phyloP scores from a whole-genome alignment of 2,888 invertebrate genomes.

The Tinea pellionella region DNA sequence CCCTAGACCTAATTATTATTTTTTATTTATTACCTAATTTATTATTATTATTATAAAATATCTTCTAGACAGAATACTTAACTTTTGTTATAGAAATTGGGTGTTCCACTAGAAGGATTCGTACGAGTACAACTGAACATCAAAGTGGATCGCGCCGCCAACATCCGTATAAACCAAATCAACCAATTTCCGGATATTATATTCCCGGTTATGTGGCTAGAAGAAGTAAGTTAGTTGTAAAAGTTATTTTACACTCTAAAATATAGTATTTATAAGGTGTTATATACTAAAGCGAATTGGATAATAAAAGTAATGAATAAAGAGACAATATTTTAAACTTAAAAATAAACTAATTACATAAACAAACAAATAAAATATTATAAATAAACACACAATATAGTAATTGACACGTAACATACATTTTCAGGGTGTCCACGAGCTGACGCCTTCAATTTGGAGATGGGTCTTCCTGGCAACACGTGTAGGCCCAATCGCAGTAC shows the following conservation, averaged over 20 bases:
- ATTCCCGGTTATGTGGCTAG: slow-evolving; percentile 90
- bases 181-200: slow-evolving; percentile 82
- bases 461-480: slow-evolving; percentile 86
- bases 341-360: too few relatives aligned
- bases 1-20: neutral
- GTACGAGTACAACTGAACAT: slow-evolving; percentile 85
- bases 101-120: slow-evolving; percentile 85
- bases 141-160: slow-evolving; percentile 79
- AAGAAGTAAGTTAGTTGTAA: slow-evolving; percentile 70
- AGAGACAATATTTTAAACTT: too few relatives aligned
- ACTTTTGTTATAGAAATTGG: slow-evolving; percentile 77
- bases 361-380: too few relatives aligned
- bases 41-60: too few relatives aligned
- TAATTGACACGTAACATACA: too few relatives aligned
- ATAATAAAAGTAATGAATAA: too few relatives aligned
- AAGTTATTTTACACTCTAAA: too few relatives aligned
- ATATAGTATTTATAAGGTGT: neutral
- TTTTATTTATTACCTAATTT: too few relatives aligned
- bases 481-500: slow-evolving; percentile 78
- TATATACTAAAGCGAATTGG: too few relatives aligned
- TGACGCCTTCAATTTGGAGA: slow-evolving; percentile 81
- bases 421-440: slow-evolving; percentile 79
- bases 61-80: too few relatives aligned
- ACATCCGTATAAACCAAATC: slow-evolving; percentile 73
- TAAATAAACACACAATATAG: too few relatives aligned